Evolutionary conservation across 23 tunicate genomes (phyloP).

Genomic region (Oikopleura vanhoeffeni): DNA sequence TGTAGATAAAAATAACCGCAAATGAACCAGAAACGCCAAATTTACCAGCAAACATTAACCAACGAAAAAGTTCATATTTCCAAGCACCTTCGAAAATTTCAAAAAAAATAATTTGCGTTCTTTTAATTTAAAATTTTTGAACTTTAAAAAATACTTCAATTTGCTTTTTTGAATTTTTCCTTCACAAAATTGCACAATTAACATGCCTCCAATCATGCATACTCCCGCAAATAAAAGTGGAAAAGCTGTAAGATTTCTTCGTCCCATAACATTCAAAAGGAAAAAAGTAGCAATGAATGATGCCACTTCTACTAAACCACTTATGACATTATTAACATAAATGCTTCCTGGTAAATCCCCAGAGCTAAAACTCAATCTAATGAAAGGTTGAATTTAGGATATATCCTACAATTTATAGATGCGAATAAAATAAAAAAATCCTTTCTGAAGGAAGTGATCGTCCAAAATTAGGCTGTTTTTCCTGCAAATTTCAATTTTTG

Average conservation of each 20-base stretch:
- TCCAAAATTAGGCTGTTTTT: too few relatives aligned
- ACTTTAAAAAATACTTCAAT: too few relatives aligned
- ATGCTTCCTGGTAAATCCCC: neutral
- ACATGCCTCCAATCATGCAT: neutral
- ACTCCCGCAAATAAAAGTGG: neutral
- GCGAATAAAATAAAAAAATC: too few relatives aligned
- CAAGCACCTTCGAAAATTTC: neutral
- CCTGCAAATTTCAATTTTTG: too few relatives aligned
- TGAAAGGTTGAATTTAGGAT: too few relatives aligned
- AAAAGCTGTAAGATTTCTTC: neutral
- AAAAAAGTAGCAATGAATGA: neutral
- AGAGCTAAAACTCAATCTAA: neutral
- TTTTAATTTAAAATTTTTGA: too few relatives aligned
- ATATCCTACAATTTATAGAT: too few relatives aligned
- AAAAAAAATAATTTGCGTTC: neutral
- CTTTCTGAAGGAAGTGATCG: too few relatives aligned
- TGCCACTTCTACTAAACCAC: neutral
- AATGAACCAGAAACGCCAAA: neutral
- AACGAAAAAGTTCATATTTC: neutral
- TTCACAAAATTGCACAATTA: too few relatives aligned
- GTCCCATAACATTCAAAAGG: neutral
- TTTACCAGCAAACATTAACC: slow-evolving; percentile 15
- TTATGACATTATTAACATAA: neutral
- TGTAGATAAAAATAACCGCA: neutral
- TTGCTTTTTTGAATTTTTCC: too few relatives aligned